A percentile compares a stretch with the other conserved stretches of the same genome.
These are phyloP conservation scores for Apus apus DNA, from an alignment of 2,113 vertebrate species.

Conservation along the genomic window DNA sequence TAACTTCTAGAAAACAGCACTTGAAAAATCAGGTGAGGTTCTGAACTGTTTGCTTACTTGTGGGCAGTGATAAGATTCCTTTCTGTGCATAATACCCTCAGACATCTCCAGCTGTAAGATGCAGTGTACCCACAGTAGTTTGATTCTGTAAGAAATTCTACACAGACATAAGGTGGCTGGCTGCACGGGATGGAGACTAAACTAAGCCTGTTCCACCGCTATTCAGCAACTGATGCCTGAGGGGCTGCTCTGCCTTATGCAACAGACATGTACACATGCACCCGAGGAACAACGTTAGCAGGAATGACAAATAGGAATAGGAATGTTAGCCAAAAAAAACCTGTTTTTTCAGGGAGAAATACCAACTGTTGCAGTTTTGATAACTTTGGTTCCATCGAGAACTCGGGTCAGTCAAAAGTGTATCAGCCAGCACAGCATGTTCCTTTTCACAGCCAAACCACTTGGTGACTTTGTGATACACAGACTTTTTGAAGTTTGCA, in stretches of 20 bases:
- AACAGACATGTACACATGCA: fast-evolving
- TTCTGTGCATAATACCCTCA: not conserved
- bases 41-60: not conserved
- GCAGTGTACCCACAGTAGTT: not conserved
- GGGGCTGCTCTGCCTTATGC: not conserved
- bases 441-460: not conserved
- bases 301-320: not conserved
- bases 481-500: not conserved
- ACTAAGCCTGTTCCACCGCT: not conserved
- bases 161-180: fast-evolving
- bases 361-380: not conserved
- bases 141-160: not conserved
- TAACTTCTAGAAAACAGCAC: not conserved
- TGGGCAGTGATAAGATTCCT: not conserved
- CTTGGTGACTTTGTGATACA: not conserved
- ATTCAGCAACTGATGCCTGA: fast-evolving
- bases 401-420: not conserved
- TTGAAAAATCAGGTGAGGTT: not conserved
- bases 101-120: not conserved
- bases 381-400: not conserved
- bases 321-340: not conserved
- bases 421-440: fast-evolving
- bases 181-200: not conserved
- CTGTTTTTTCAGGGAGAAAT: not conserved
- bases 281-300: not conserved